Evolutionary conservation across 2,797 vertebrate species (phyloP), one percentile per base, ranked within the genome.

Genomic region (Odontamblyopus lacepedii): DNA sequence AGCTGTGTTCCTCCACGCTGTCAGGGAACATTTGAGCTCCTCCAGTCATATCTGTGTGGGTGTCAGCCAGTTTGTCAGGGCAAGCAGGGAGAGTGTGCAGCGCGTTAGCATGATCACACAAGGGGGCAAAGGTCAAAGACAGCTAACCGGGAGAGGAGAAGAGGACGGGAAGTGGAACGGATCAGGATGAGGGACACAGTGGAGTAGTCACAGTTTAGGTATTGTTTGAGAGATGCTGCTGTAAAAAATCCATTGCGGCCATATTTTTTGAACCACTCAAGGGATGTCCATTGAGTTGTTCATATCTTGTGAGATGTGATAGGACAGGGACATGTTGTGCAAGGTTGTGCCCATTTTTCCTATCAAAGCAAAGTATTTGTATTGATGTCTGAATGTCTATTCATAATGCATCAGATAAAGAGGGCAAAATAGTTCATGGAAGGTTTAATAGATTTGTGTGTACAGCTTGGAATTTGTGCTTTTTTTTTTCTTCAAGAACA

Each of bases 1-100:
- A 91, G 85, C 87, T 92, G 88, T 88, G 85, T 84, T 88, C 86
- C 83, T 83, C 78, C 82, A 89, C 71, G 83, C 88, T 89, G 86
- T 91, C 90, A 91, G 15, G 81, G 69, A 84, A 65, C 82, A 88
- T 82, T 88, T 76, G 80, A 26, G 63, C 63, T 13, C 2, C 64
- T 66, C 65, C 50, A 69, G 81, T 87, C 76, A 83, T 82, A 62
- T 68, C 32, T 71, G 48, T 65, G 63, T 56, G 66, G 30, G 77
- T 79, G 80, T 81, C 64, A 70, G 75, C 51, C 64, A 76, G 79
- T 76, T 71, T 79, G 79, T 84, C 77, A 79, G 72, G 70, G 77
- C 71, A 72, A 65, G 75, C 71, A 73, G 71, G 65, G 76, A 70
- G 67, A 79, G 82, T 82, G 86, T 78, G 76, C 50, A 50, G 56